phyloP scores from a whole-genome alignment of 2,888 invertebrate species.

The Andrena dorsata region DNA sequence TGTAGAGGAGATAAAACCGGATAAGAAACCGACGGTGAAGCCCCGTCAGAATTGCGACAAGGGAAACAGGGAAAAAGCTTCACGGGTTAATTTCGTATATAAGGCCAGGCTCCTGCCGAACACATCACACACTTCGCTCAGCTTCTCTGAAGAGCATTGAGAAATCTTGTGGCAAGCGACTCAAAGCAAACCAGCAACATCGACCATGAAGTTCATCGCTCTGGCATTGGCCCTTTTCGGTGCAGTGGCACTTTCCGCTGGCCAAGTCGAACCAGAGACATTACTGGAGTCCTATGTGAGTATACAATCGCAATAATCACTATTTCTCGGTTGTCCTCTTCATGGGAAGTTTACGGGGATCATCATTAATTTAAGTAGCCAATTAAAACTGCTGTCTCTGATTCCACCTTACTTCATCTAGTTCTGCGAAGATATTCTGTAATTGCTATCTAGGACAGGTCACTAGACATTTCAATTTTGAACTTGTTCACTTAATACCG shows the following conservation, averaged over 20 bases:
- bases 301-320: not conserved
- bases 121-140: slow-evolving; percentile 23
- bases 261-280: not conserved
- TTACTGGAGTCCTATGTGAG: slow-evolving; percentile 20
- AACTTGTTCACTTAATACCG: too few species aligned
- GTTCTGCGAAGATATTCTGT: too few species aligned
- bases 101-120: not conserved
- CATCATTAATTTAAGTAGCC: too few species aligned
- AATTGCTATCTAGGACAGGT: too few species aligned
- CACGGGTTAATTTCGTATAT: slow-evolving; percentile 29
- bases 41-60: slow-evolving; percentile 6
- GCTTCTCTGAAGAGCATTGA: slow-evolving; percentile 10
- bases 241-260: slow-evolving; percentile 26
- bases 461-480: too few species aligned
- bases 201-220: slow-evolving; percentile 45
- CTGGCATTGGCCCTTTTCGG: slow-evolving; percentile 19
- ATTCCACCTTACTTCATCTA: too few species aligned
- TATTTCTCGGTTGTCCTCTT: not conserved
- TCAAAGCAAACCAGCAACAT: not conserved
- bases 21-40: slow-evolving; percentile 35
- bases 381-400: too few species aligned
- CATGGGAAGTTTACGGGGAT: too few species aligned
- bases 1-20: not conserved
- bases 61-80: not conserved
- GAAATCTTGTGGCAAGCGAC: not conserved